A percentile compares a stretch with the other conserved stretches of the same genome.
These are phyloP conservation scores for Drosophila ficusphila DNA, from an alignment of 1,140 invertebrate species.

Conservation along the genomic window DNA sequence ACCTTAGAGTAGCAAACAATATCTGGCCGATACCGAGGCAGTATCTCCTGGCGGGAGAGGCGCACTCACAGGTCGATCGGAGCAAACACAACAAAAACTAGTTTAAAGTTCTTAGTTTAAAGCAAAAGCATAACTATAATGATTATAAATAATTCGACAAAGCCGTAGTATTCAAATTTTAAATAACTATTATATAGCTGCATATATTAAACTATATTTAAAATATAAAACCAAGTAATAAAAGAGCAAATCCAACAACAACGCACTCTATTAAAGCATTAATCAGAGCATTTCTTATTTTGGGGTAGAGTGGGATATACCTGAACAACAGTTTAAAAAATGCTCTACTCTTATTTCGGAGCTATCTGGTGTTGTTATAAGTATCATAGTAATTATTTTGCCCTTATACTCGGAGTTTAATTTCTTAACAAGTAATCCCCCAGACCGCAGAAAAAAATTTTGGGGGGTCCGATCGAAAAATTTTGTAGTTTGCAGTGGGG, in stretches of 20 bases:
- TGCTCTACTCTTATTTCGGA: too few relatives aligned
- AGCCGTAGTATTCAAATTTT: conserved; percentile 79
- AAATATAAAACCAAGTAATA: conserved; percentile 74
- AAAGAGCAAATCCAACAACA: conserved; percentile 57
- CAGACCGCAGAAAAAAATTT: too few relatives aligned
- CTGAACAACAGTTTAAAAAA: too few relatives aligned
- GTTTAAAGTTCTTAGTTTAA: conserved; percentile 75
- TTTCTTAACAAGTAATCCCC: too few relatives aligned
- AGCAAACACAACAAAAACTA: conserved; percentile 70
- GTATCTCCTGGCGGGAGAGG: conserved; percentile 2
- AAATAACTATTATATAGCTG: conserved; percentile 80
- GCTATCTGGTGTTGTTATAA: too few relatives aligned
- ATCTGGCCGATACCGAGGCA: conserved; percentile 2
- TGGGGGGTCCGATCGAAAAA: too few relatives aligned
- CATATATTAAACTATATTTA: conserved; percentile 80
- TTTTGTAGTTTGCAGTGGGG: too few relatives aligned
- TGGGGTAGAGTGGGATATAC: too few relatives aligned
- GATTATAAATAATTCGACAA: conserved; percentile 50
- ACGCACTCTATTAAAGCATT: conserved; percentile 65
- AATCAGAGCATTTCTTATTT: background rate
- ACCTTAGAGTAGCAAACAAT: conserved; percentile 70
- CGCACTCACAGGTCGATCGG: conserved; percentile 2
- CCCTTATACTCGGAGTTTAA: too few relatives aligned
- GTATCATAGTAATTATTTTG: too few relatives aligned
- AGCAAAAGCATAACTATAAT: conserved; percentile 41